Base-by-base conservation (phyloP, 1,140 invertebrate species). In the Tribolium madens region DNA sequence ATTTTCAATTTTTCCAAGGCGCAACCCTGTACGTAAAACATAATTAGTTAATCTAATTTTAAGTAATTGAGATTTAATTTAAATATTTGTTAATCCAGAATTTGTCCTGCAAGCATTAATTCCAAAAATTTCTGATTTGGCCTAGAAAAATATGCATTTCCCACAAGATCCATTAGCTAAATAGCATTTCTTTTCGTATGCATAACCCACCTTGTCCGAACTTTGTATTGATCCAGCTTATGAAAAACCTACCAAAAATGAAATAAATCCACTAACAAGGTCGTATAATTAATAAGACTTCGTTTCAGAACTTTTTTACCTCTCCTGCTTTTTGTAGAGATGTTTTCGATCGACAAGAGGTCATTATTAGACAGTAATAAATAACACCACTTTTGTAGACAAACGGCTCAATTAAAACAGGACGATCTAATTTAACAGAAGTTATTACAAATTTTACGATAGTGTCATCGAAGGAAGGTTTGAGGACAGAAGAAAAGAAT, bases 241-340 rank as follows among this genome's bases (percentile, higher is more conserved):
- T 7, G 14, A 64, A 64, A 33, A 64, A 31, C 14, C 57, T 14
- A 64, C 57, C 57, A 33, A 64, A 64, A 64, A 64, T 64, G 18
- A 64, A 64, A 64, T 64, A 64, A 33, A 64, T 64, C 57, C 57
- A 14, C 21, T 18, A 64, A 64, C 57, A 64, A 64, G 57, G 57
- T 64, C 57, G 14, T 64, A 64, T 64, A 64, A 64, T 64, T 64
- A 64, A 64, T 64, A 14, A 18, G 53, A 60, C 53, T 60, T 21
- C 2, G 53, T 60, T 60, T 31, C 15, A 9, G 21, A 36, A 12
- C 7, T 31, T 64, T 64, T 64, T 64, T 64, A 33, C 21, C 10
- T 64, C 26, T 12, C 12, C 26, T 64, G 57, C 17, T 17, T 64
- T 13, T 33, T 64, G 6, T 21, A 33, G 13, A 64, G 17, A 21